These are phyloP conservation scores for Gymnodraco acuticeps DNA, from an alignment of 2,797 vertebrate species.

Conservation along the genomic window DNA sequence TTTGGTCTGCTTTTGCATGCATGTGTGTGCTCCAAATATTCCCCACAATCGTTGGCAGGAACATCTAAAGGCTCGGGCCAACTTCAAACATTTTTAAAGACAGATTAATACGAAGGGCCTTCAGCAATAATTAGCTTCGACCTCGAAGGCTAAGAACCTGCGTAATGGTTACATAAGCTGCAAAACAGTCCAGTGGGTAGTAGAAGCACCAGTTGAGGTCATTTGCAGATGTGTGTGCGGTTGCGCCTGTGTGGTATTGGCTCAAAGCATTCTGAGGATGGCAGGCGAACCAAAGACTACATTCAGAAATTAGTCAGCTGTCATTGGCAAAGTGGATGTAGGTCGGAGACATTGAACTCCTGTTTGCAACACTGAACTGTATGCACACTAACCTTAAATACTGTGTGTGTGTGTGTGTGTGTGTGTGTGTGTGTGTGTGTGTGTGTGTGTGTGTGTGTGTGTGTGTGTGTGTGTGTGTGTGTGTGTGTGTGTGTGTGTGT, in stretches of 20 bases:
- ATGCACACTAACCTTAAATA: slow-evolving; percentile 2
- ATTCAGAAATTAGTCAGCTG: slow-evolving; percentile 29
- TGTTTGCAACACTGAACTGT: slow-evolving; percentile 10
- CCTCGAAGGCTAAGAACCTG: slow-evolving; percentile 56
- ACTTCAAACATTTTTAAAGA: slow-evolving; percentile 69
- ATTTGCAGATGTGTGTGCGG: slow-evolving; percentile 2
- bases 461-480: background rate
- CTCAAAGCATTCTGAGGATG: background rate
- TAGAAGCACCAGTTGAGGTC: slow-evolving; percentile 28
- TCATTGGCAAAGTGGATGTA: slow-evolving; percentile 6
- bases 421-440: slow-evolving; percentile 3
- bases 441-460: slow-evolving; percentile 4
- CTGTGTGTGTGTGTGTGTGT: background rate
- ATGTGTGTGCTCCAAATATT: slow-evolving; percentile 49
- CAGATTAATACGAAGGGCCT: slow-evolving; percentile 68
- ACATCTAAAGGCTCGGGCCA: slow-evolving; percentile 60
- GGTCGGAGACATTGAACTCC: slow-evolving; percentile 4
- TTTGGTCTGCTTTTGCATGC: slow-evolving; percentile 46
- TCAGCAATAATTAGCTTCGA: slow-evolving; percentile 62
- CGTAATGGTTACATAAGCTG: slow-evolving; percentile 67
- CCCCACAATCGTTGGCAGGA: slow-evolving; percentile 59
- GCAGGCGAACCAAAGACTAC: slow-evolving; percentile 5
- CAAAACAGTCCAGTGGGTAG: slow-evolving; percentile 25
- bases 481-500: background rate
- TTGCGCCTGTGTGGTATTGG: slow-evolving; percentile 18